These are phyloP conservation scores for Emydura subglobosa DNA, from an alignment of 2,113 vertebrate genomes.

Conservation along the genomic window DNA sequence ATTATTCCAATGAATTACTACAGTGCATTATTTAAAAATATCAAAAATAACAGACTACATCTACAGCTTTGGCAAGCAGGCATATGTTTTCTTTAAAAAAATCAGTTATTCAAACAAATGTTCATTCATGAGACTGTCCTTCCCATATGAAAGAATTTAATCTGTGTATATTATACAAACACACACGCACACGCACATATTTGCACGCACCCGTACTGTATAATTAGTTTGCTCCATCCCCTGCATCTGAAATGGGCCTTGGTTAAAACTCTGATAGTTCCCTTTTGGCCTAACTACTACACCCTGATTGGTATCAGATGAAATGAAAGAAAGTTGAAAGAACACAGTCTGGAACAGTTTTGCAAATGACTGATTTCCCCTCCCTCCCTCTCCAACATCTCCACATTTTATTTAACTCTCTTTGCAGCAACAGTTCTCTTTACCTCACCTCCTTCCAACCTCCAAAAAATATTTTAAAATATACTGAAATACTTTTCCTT, in stretches of 20 bases:
- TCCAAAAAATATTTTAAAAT: slow-evolving; percentile 60
- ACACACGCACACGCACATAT: neutral
- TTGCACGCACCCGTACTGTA: neutral
- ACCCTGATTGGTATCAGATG: slow-evolving; percentile 71
- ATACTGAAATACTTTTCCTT: slow-evolving; percentile 73
- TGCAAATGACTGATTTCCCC: slow-evolving; percentile 44
- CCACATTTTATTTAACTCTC: slow-evolving; percentile 48
- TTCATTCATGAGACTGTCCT: slow-evolving; percentile 32
- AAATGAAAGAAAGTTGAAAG: slow-evolving; percentile 69
- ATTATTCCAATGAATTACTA: neutral
- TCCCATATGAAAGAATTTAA: slow-evolving; percentile 20
- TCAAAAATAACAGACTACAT: neutral
- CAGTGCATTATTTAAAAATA: neutral
- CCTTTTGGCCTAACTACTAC: slow-evolving; percentile 72
- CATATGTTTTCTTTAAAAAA: slow-evolving; percentile 15
- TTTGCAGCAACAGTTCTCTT: slow-evolving; percentile 60
- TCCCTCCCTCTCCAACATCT: neutral
- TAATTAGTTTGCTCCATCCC: slow-evolving; percentile 44
- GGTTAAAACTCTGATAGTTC: slow-evolving; percentile 57
- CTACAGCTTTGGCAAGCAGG: slow-evolving; percentile 5
- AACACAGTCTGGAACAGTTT: slow-evolving; percentile 40
- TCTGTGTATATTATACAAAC: neutral
- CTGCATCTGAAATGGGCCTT: slow-evolving; percentile 68
- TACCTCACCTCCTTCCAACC: slow-evolving; percentile 17
- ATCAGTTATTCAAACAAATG: slow-evolving; percentile 45